Evolutionary conservation across 2,888 invertebrate genomes (phyloP).

Genomic region (Galerucella nymphaeae): DNA sequence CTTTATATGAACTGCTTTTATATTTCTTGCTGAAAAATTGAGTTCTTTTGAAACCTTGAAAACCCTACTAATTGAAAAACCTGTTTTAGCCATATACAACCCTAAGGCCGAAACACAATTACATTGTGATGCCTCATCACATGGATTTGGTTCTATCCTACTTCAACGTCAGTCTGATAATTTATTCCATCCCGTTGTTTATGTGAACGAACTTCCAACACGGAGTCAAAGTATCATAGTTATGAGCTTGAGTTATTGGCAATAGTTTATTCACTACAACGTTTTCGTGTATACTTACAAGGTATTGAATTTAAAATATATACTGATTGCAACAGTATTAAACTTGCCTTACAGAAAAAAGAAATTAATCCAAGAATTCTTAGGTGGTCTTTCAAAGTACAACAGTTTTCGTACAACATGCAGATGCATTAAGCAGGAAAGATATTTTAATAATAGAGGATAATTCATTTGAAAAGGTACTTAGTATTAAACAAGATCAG

Average conservation of each 20-base stretch:
- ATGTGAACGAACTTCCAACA: constrained; percentile 20
- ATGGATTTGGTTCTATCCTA: constrained; percentile 23
- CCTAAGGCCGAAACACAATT: constrained; percentile 19
- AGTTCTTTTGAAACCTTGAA: too few relatives aligned
- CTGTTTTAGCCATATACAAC: constrained; percentile 23
- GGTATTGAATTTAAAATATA: too few relatives aligned
- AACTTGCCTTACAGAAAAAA: constrained; percentile 24
- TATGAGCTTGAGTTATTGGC: too few relatives aligned
- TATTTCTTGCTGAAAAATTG: constrained; percentile 11
- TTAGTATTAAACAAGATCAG: too few relatives aligned
- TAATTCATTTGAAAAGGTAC: too few relatives aligned
- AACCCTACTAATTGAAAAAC: constrained; percentile 18
- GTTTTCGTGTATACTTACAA: too few relatives aligned
- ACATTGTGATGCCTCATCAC: constrained; percentile 2
- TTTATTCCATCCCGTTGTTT: constrained; percentile 30
- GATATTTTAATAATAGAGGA: too few relatives aligned
- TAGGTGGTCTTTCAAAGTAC: background rate
- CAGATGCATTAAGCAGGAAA: too few relatives aligned
- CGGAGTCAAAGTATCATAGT: too few relatives aligned
- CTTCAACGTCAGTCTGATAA: constrained; percentile 32
- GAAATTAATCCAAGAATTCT: background rate
- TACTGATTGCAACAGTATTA: too few relatives aligned
- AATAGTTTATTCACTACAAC: too few relatives aligned
- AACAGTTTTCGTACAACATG: background rate
- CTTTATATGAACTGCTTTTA: constrained; percentile 5